These are phyloP conservation scores for Prinia subflava DNA, from an alignment of 2,113 vertebrate species.

Conservation along the genomic window DNA sequence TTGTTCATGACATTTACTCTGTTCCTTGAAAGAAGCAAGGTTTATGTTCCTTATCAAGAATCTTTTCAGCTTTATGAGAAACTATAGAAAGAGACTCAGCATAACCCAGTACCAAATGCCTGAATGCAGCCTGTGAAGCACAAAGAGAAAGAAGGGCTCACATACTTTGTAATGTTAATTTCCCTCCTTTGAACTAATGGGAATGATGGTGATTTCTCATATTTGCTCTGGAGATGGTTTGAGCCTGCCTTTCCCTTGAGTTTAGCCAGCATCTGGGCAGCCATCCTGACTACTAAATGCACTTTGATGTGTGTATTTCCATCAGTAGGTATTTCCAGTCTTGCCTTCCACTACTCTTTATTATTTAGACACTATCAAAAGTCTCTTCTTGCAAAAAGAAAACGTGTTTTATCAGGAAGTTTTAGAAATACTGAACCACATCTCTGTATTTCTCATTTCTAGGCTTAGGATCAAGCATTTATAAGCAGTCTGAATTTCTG, in stretches of 20 bases:
- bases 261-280: not conserved
- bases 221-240: not conserved
- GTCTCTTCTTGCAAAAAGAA: not conserved
- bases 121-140: not conserved
- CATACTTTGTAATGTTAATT: accelerated
- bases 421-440: not conserved
- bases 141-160: not conserved
- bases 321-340: not conserved
- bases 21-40: not conserved
- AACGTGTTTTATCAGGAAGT: not conserved
- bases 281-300: not conserved
- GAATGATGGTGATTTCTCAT: not conserved
- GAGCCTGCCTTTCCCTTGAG: not conserved
- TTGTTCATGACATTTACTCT: not conserved
- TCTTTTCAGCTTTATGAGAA: not conserved
- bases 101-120: not conserved
- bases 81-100: not conserved
- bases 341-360: not conserved
- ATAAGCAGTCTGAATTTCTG: not conserved
- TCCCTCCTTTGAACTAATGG: not conserved
- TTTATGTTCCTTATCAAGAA: not conserved
- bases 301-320: not conserved
- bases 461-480: not conserved
- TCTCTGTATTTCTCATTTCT: not conserved
- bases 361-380: not conserved